A percentile compares a stretch with the other conserved stretches of the same genome.
phyloP scores from a whole-genome alignment of 2,113 vertebrate species.

The Lonchura striata region DNA sequence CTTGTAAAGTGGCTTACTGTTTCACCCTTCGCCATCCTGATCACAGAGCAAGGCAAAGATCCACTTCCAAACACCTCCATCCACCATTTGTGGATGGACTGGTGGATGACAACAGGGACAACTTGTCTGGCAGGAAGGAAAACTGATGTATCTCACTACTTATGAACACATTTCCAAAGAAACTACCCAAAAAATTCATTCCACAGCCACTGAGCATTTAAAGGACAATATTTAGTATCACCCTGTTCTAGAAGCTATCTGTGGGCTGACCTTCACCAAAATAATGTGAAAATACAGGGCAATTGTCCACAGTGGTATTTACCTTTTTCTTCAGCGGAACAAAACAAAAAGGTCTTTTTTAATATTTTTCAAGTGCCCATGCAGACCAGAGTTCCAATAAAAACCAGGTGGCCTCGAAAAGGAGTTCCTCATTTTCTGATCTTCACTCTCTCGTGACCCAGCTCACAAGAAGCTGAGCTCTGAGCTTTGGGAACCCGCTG shows the following conservation, averaged over 20 bases:
- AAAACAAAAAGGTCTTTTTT: background rate
- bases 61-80: background rate
- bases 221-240: background rate
- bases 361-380: background rate
- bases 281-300: background rate
- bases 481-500: background rate
- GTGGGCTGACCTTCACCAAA: slow-evolving; percentile 13
- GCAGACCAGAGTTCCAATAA: background rate
- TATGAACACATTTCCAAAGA: background rate
- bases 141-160: background rate
- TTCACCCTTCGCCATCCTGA: background rate
- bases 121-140: background rate
- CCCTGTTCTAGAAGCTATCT: background rate
- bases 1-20: background rate
- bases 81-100: background rate
- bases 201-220: background rate
- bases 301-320: background rate
- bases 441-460: background rate
- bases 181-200: background rate
- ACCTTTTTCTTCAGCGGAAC: background rate
- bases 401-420: background rate
- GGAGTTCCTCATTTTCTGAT: background rate
- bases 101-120: background rate
- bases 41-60: background rate
- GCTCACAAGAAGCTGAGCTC: background rate